phyloP scores from a whole-genome alignment of 2,113 vertebrate species.

The Plecotus auritus region DNA sequence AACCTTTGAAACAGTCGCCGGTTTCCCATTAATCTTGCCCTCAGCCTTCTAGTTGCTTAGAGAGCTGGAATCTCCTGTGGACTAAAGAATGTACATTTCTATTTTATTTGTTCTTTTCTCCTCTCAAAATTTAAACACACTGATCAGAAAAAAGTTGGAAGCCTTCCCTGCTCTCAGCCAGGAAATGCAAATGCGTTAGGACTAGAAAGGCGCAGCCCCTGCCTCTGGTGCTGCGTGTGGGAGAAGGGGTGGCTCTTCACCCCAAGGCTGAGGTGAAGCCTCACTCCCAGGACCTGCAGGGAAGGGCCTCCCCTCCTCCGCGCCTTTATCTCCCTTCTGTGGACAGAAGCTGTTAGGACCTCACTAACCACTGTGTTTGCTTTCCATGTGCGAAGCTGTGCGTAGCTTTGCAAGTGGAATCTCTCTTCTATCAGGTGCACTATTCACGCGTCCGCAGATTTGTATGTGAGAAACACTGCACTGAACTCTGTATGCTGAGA shows the following conservation, averaged over 20 bases:
- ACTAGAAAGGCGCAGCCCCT: too few relatives aligned
- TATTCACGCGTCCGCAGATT: constrained; percentile 56
- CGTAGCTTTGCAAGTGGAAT: constrained; percentile 78
- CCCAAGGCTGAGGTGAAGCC: too few relatives aligned
- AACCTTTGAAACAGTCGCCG: not conserved
- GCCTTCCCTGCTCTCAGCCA: not conserved
- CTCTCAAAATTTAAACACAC: not conserved
- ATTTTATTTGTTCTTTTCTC: not conserved
- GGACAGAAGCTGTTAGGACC: not conserved
- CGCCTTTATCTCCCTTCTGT: not conserved
- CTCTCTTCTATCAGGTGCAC: constrained; percentile 80
- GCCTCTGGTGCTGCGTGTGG: too few relatives aligned
- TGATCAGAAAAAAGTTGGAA: not conserved
- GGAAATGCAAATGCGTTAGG: not conserved
- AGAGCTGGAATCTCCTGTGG: not conserved
- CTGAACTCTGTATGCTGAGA: constrained; percentile 74
- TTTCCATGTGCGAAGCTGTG: constrained; percentile 76
- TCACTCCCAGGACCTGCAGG: too few relatives aligned
- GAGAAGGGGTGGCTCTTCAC: too few relatives aligned
- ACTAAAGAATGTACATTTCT: not conserved
- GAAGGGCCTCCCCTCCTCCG: too few relatives aligned
- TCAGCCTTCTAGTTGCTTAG: not conserved
- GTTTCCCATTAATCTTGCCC: not conserved
- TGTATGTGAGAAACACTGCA: constrained; percentile 63
- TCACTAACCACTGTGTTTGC: constrained; percentile 80